Base-by-base conservation (phyloP, 2,888 invertebrate genomes). In the Eupsilia transversa region DNA sequence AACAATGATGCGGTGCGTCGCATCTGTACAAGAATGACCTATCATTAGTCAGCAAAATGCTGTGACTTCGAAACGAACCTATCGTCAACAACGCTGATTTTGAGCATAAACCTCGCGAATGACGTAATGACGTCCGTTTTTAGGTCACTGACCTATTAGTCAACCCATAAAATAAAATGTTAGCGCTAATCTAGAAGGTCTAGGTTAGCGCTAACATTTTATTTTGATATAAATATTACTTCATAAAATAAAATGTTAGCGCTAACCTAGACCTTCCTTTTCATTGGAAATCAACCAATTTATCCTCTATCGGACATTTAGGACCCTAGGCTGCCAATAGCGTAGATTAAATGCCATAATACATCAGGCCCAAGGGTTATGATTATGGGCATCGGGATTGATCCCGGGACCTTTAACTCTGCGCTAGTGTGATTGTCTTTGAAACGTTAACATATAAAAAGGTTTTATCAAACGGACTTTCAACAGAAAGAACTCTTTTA, bases 331-430 rank as follows among this genome's bases (percentile, higher is more conserved):
- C 38, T 60, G 65, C 46, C 73, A 61, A 72, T 56, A 46, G 49
- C 56, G 61, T 68, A 69, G 72, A 83, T 86, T 77, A 86, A 85
- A 73, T 71, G 72, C 63, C 59, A 57, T 64, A 75, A 81, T 87
- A 87, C 66, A 67, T 86, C 69, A 73, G 52, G 17, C n/a, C 60
- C 60, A 87, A 86, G 76, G 77, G 72, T 87, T 78, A 86, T 79
- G 81, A 79, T 61, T 76, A 83, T 79, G n/a, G 72, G 30, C 73
- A 54, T 79, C n/a, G 57, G 57, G 74, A 79, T 73, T 77, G 77
- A 69, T 33, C 59, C 14, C 23, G 27, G 23, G 67, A 60, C 72
- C 67, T 75, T 81, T 49, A 70, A 70, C 57, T 85, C 72, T 52
- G 33, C 66, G 60, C 76, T 54, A 63, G 61, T 82, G 49, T 66